phyloP scores from a whole-genome alignment of 2,797 vertebrate species.

The Spea hammondii region DNA sequence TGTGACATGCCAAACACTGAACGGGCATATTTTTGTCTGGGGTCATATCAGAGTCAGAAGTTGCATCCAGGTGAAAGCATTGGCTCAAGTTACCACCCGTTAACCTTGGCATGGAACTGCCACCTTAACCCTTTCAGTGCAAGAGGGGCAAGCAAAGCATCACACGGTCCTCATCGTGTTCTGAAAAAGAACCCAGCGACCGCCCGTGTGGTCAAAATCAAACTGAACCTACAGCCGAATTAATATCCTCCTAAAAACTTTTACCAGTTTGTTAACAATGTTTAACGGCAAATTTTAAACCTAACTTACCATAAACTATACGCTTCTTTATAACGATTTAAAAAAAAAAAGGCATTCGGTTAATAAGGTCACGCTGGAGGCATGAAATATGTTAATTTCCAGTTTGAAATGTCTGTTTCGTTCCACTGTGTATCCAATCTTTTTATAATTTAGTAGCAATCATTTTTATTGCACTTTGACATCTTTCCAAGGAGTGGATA shows the following conservation, averaged over 20 bases:
- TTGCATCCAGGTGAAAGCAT: slow-evolving; percentile 42
- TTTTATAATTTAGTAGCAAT: background rate
- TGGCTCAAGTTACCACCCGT: slow-evolving; percentile 11
- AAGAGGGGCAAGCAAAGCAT: no score
- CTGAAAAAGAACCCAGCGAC: no score
- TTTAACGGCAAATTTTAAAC: background rate
- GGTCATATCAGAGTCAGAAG: slow-evolving; percentile 46
- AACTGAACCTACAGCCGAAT: no score
- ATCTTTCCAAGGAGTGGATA: no score
- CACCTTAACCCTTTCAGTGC: slow-evolving; percentile 32
- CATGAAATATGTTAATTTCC: background rate
- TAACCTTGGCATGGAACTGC: slow-evolving; percentile 27
- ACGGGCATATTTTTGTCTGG: slow-evolving; percentile 43
- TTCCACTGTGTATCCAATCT: background rate
- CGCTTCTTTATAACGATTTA: background rate
- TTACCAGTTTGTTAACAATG: background rate
- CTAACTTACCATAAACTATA: background rate
- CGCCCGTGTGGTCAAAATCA: no score
- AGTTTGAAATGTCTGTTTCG: background rate
- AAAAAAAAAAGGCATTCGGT: background rate
- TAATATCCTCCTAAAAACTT: no score
- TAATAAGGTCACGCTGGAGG: background rate
- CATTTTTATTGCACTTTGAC: background rate
- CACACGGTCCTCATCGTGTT: no score
- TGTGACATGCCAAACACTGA: slow-evolving; percentile 41